phyloP scores from a whole-genome alignment of 2,113 vertebrate genomes.

The Ictalurus furcatus region DNA sequence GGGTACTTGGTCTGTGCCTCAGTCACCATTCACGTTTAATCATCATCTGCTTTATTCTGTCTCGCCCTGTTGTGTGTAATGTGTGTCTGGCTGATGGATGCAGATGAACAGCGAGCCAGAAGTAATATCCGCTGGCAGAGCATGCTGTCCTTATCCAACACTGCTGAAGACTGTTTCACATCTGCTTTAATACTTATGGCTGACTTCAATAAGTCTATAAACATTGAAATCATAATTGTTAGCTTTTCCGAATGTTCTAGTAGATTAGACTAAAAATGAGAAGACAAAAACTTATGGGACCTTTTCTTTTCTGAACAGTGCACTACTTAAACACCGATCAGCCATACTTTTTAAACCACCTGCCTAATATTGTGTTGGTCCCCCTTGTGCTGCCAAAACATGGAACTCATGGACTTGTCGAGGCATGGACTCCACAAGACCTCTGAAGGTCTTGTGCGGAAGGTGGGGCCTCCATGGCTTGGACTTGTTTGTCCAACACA shows the following conservation, averaged over 20 bases:
- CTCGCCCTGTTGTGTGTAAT: constrained; percentile 9
- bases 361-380: too few relatives aligned
- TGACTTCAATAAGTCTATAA: neutral
- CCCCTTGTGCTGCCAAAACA: too few relatives aligned
- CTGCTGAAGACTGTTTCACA: neutral
- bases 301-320: neutral
- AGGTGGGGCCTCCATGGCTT: too few relatives aligned
- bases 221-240: neutral
- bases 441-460: too few relatives aligned
- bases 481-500: too few relatives aligned
- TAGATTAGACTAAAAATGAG: neutral
- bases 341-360: too few relatives aligned
- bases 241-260: neutral
- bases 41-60: constrained; percentile 21
- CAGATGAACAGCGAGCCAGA: constrained; percentile 21
- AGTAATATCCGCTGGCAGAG: constrained; percentile 34
- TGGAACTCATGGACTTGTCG: too few relatives aligned
- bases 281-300: neutral
- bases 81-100: constrained; percentile 25
- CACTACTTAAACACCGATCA: too few relatives aligned
- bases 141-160: constrained; percentile 8
- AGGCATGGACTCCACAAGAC: too few relatives aligned
- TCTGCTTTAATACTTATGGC: neutral
- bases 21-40: constrained; percentile 24
- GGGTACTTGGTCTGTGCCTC: neutral